A percentile compares a stretch with the other conserved stretches of the same genome.
Conservation (phyloP, 2,888 invertebrate genomes). For the Neelides folsomi region DNA sequence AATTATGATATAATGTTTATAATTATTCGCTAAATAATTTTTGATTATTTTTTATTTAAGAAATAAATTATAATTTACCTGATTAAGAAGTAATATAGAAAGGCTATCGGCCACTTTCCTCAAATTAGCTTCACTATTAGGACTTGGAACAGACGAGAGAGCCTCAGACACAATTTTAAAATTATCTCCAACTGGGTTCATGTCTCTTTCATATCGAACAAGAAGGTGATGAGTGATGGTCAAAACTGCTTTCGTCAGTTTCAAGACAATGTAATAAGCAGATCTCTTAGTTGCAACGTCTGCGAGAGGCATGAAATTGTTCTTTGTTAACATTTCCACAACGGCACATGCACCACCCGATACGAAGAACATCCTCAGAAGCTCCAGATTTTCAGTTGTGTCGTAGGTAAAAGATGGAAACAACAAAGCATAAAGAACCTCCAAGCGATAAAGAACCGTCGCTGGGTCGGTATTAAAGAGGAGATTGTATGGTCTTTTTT, state of each 20-base stretch:
- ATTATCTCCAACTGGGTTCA: slow-evolving; percentile 16
- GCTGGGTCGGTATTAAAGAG: slow-evolving; percentile 31
- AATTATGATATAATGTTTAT: too few relatives aligned
- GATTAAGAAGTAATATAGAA: slow-evolving; percentile 64
- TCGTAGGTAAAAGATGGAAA: slow-evolving; percentile 78
- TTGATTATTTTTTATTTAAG: too few relatives aligned
- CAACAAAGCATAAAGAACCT: slow-evolving; percentile 73
- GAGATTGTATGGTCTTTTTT: slow-evolving; percentile 27
- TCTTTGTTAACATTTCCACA: slow-evolving; percentile 67
- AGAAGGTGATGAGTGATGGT: slow-evolving; percentile 72
- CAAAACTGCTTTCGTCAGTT: slow-evolving; percentile 74
- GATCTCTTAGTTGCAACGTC: slow-evolving; percentile 64
- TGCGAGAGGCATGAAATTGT: slow-evolving; percentile 65
- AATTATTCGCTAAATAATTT: too few relatives aligned
- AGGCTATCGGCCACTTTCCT: slow-evolving; percentile 70
- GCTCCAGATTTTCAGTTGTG: slow-evolving; percentile 43
- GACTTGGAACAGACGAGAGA: slow-evolving; percentile 52
- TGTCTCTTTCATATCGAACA: slow-evolving; percentile 42
- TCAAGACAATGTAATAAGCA: slow-evolving; percentile 74
- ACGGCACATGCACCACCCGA: slow-evolving; percentile 54
- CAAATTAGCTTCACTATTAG: slow-evolving; percentile 67
- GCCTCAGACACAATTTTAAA: slow-evolving; percentile 32
- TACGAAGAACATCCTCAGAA: slow-evolving; percentile 34
- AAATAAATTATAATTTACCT: slow-evolving; percentile 46
- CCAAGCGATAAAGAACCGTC: slow-evolving; percentile 56